These are phyloP conservation scores for Allygus modestus DNA, from an alignment of 2,888 invertebrate genomes.

Conservation along the genomic window DNA sequence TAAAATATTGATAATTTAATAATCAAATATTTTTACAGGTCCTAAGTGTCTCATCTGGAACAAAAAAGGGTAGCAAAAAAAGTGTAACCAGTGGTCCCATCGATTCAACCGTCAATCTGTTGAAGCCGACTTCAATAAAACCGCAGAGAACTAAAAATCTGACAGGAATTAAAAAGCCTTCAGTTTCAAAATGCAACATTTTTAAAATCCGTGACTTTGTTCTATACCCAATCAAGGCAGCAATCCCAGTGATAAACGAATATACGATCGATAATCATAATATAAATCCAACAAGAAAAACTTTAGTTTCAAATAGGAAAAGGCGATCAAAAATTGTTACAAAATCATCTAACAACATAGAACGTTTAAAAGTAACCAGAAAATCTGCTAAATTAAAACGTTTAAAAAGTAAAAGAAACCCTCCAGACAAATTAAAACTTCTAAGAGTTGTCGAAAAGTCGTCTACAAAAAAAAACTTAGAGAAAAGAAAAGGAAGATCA, in stretches of 20 bases:
- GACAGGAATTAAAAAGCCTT: not conserved
- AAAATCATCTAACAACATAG: not conserved
- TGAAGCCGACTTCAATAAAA: not conserved
- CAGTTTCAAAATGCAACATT: slow-evolving; percentile 7
- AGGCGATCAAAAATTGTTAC: not conserved
- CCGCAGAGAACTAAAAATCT: not conserved
- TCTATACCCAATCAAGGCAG: not conserved
- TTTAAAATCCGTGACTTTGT: slow-evolving; percentile 8
- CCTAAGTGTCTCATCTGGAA: not conserved
- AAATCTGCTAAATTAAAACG: not conserved
- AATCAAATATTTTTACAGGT: slow-evolving; percentile 3
- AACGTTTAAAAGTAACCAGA: not conserved
- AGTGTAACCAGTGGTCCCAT: not conserved
- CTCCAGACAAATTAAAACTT: not conserved
- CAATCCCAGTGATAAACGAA: not conserved
- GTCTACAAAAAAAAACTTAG: not conserved
- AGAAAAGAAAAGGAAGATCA: not conserved
- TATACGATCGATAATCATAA: not conserved
- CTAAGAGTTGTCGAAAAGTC: not conserved
- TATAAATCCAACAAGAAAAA: not conserved
- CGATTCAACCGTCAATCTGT: not conserved
- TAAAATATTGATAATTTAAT: no score
- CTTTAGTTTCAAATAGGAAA: not conserved
- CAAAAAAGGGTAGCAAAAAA: not conserved
- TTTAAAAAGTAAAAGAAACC: not conserved